Evolutionary conservation across 2,113 vertebrate species (phyloP), one percentile per base, ranked within the genome.

Genomic region (Eretmodus cyanostictus): DNA sequence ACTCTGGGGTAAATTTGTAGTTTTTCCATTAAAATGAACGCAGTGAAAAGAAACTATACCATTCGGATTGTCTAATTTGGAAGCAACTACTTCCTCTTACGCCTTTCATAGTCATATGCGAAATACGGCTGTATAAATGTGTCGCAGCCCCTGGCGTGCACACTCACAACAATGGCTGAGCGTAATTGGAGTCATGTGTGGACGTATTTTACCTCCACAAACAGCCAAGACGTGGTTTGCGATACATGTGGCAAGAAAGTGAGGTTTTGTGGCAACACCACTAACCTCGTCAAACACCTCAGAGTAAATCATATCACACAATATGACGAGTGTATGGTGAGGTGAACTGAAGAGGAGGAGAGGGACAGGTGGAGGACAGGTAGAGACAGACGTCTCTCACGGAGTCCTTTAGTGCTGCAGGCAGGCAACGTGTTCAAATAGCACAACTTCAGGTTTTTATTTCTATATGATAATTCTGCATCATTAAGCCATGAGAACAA

Each of bases 191-290:
- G 47, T 49, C 45, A 17, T 49, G 45, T 9, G 16, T 5, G 47
- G 47, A 49, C 2, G 8, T 49, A 1, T 49, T 49, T 49, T 49
- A 47, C 45, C 45, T 49, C 47, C 47, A 49, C 47, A 49, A 49
- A 49, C 45, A 47, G 45, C 45, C 4, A 0, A 8, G 45, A 47
- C 0, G 7, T 2, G 7, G 45, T 47, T 47, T 49, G 0, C 0
- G 3, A 51, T 51, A 51, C 17, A 3, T 51, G 49, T 51, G 49
- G 4, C 47, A 49, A 38, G 31, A 31, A 2, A 31, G 31, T 31
- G 31, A 31, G 31, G 7, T 2, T 6, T 31, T 31, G 31, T 31
- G 31, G 31, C 2, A 31, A 31, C 31, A 7, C 31, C 31, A 2
- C 31, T 31, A 6, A 16, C 47, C 1, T 51, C 0, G 0, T 53